These are phyloP conservation scores for Phainopepla nitens DNA, from an alignment of 2,113 vertebrate genomes.

Conservation along the genomic window DNA sequence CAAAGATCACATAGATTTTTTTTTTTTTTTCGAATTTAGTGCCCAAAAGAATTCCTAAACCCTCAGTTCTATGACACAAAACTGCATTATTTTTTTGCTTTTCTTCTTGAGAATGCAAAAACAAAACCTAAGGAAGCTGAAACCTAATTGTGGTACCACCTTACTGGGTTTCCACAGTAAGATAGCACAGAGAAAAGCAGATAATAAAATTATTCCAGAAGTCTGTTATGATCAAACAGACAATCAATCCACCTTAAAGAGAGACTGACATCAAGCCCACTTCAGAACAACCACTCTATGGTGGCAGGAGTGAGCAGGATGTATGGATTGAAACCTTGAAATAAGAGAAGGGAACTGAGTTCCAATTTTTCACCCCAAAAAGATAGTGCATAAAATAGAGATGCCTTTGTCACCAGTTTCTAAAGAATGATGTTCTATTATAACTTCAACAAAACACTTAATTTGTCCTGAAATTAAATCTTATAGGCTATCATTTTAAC, in stretches of 20 bases:
- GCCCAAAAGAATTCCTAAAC: neutral
- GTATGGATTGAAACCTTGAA: neutral
- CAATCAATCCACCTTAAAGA: neutral
- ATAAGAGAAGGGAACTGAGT: neutral
- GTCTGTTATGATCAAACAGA: neutral
- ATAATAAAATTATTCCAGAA: neutral
- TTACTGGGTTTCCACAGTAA: neutral
- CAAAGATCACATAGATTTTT: neutral
- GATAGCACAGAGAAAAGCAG: neutral
- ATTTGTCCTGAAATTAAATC: slow-evolving; percentile 50
- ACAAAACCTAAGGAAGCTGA: neutral
- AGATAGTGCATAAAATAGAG: neutral
- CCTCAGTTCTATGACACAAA: neutral
- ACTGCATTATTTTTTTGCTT: neutral
- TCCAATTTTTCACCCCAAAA: neutral
- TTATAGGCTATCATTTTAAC: neutral
- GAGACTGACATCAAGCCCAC: neutral
- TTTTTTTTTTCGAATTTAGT: neutral
- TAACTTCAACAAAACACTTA: slow-evolving; percentile 11
- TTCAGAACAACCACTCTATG: neutral
- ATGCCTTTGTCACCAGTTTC: neutral
- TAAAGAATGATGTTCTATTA: neutral
- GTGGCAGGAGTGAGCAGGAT: neutral
- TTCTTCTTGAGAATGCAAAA: neutral
- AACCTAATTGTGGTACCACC: neutral